Evolutionary conservation across 2,113 vertebrate genomes (phyloP), one percentile per base, ranked within the genome.

Genomic region (Chloebia gouldiae): DNA sequence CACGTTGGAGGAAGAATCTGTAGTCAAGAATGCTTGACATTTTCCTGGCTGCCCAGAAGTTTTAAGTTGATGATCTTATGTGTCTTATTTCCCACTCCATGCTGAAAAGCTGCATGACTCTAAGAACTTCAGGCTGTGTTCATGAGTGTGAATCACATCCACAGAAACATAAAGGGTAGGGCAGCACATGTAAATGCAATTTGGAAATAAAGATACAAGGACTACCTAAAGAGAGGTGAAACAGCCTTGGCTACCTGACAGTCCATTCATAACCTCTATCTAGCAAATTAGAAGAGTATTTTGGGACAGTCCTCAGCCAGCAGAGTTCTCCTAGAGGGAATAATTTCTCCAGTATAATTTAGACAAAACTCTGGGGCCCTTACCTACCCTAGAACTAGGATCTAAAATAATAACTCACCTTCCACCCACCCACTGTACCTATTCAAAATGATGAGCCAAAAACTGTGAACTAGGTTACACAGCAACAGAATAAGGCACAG

Each of bases 371-470:
- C 94, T 92, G 57, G 96, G 93, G 95, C 76, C 93, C 90, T 96
- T 96, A 92, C 79, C 94, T 95, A 96, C 85, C 72, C 88, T 95
- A 95, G 95, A 95, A 96, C 85, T 93, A 68, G 88, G 65, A 95
- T 72, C 92, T 94, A 96, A 95, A 96, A 96, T 96, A 95, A 94
- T 40, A 94, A 86, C 47, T 97, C 86, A 71, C 92, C 94, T 95
- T 93, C 92, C 77, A 71, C 28, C 60, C 85, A 81, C 88, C 81
- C 44, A 0, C 82, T 92, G 93, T 30, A 71, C 70, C 86, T 93
- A 59, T 94, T 90, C 72, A 81, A 89, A 72, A 64, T 4, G 37
- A 68, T 51, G 88, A 92, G 83, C 80, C 88, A 88, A 91, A 96
- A 87, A 24, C 45, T 5, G 0, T 71, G 79, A 96, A 97, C 81